A percentile compares a stretch with the other conserved stretches of the same genome.
Conservation (phyloP, 2,113 vertebrate species). For the Carettochelys insculpta region DNA sequence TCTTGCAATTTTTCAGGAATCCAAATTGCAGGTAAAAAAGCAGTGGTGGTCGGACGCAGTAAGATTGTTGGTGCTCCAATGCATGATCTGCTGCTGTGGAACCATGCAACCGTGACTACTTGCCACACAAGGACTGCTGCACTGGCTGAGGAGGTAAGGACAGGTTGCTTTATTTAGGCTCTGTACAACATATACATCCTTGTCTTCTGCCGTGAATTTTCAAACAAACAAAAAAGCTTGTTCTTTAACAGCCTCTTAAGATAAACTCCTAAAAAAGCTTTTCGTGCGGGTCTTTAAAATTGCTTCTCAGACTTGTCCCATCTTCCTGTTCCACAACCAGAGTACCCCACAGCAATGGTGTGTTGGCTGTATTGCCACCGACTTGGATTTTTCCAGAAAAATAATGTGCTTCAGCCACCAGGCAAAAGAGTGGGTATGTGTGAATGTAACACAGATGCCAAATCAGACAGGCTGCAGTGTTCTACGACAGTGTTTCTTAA, state of each 20-base stretch:
- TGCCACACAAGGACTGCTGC: conserved; percentile 93
- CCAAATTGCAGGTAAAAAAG: conserved; percentile 88
- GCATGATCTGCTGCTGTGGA: conserved; percentile 97
- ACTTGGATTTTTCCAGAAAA: conserved; percentile 44
- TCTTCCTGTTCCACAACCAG: conserved; percentile 44
- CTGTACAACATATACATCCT: too few species aligned
- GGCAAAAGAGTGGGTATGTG: conserved; percentile 57
- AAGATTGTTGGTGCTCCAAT: conserved; percentile 98
- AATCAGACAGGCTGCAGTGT: conserved; percentile 35
- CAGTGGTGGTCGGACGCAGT: conserved; percentile 94
- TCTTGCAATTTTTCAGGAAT: conserved; percentile 78
- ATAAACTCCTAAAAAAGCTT: not conserved
- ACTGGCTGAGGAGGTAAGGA: conserved; percentile 87
- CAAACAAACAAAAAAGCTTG: not conserved
- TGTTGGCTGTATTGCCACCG: conserved; percentile 66
- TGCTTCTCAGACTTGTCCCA: conserved; percentile 39
- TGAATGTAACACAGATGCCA: conserved; percentile 37
- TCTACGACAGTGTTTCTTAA: too few species aligned
- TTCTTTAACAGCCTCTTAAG: not conserved
- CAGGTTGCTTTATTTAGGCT: not conserved
- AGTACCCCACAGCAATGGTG: conserved; percentile 60
- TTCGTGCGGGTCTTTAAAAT: not conserved
- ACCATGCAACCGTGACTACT: conserved; percentile 93
- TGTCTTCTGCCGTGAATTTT: not conserved
- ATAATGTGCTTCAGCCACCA: not conserved